A percentile compares a stretch with the other conserved stretches of the same genome.
Evolutionary conservation across 2,888 invertebrate genomes (phyloP).

Genomic region (Trypoxylon attenuatum): DNA sequence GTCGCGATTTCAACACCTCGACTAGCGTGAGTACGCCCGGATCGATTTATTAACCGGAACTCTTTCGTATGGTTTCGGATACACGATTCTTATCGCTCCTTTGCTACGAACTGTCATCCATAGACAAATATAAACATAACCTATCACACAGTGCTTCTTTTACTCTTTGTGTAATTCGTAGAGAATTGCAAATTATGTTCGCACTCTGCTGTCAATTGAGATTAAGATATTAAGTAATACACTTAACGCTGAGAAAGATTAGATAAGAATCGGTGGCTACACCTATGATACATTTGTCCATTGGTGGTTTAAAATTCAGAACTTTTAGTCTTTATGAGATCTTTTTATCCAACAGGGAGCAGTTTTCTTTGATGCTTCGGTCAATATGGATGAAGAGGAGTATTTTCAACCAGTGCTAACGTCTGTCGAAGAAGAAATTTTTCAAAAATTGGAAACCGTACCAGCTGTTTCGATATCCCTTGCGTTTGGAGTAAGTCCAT

Average conservation of each 20-base stretch:
- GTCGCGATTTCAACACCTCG: conserved; percentile 57
- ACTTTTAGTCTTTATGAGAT: neutral
- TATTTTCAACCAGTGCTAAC: conserved; percentile 66
- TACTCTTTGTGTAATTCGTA: too few species aligned
- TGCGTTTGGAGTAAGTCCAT: conserved; percentile 62
- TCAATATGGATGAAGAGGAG: conserved; percentile 71
- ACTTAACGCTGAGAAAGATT: too few species aligned
- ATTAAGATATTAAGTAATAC: too few species aligned
- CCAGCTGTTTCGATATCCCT: conserved; percentile 63
- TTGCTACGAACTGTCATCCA: neutral
- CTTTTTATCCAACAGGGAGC: conserved; percentile 53
- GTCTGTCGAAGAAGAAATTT: conserved; percentile 63
- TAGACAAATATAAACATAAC: conserved; percentile 33
- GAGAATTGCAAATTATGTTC: too few species aligned
- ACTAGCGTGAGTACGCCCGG: conserved; percentile 65
- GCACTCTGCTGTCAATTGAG: too few species aligned
- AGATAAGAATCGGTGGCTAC: too few species aligned
- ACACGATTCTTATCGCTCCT: neutral
- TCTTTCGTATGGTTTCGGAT: too few species aligned
- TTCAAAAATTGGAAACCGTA: conserved; percentile 65
- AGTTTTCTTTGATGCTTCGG: conserved; percentile 64
- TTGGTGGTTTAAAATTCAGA: too few species aligned
- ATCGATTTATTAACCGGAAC: too few species aligned
- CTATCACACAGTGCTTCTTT: neutral
- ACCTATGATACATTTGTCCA: too few species aligned